These are phyloP conservation scores for Phylloscopus trochilus DNA, from an alignment of 2,113 vertebrate genomes.

Conservation along the genomic window DNA sequence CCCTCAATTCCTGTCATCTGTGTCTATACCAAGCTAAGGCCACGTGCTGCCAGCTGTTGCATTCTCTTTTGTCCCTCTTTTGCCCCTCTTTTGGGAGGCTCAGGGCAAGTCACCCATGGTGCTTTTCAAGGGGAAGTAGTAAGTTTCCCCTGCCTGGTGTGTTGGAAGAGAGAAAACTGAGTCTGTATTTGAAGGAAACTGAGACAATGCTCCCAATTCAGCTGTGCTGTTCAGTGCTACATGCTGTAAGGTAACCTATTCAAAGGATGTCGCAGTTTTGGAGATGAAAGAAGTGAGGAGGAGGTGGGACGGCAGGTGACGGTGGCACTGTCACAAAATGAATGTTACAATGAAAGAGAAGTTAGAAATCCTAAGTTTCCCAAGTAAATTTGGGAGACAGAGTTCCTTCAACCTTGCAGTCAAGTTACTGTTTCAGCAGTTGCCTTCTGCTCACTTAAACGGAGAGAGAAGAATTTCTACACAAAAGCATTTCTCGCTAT, in stretches of 20 bases:
- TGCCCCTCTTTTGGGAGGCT: background rate
- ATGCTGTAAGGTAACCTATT: background rate
- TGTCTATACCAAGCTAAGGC: background rate
- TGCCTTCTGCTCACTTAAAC: background rate
- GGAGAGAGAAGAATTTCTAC: background rate
- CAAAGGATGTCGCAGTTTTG: background rate
- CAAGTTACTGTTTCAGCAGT: background rate
- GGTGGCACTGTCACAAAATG: background rate
- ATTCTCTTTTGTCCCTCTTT: rapidly evolving
- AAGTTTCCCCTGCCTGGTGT: rapidly evolving
- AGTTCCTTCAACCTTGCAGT: background rate
- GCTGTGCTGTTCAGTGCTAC: background rate
- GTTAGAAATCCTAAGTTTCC: background rate
- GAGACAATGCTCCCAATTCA: background rate
- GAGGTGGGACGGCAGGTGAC: background rate
- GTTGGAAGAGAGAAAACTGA: background rate
- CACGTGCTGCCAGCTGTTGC: background rate
- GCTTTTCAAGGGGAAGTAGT: background rate
- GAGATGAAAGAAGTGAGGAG: background rate
- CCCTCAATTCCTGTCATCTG: background rate
- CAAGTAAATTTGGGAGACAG: background rate
- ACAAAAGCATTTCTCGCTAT: background rate
- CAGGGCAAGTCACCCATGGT: rapidly evolving
- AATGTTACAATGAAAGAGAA: background rate
- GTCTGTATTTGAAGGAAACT: background rate